Base-by-base conservation (phyloP, 1,140 invertebrate genomes). In the Drosophila triauraria region DNA sequence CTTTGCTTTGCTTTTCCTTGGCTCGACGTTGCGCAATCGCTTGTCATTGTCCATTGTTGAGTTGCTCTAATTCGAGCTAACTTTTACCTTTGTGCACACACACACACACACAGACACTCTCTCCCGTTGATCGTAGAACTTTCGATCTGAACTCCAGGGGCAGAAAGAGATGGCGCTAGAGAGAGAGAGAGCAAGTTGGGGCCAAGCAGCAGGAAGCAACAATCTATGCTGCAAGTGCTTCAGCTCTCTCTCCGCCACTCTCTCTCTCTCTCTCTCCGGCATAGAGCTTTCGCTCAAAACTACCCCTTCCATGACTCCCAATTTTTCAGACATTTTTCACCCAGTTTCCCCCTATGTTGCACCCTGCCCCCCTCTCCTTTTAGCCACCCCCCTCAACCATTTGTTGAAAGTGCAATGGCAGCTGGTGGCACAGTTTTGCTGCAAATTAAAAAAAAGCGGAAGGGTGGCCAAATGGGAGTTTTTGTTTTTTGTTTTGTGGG, bases 11-110 rank as follows among this genome's bases (percentile, higher is more conserved):
- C 59, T 67, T 46, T 59, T 59, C 61, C 59, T 46, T 44, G 13
- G 68, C 58, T 38, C 46, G 64, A 53, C 61, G 80, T 87, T 88
- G 84, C 84, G 84, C 84, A 88, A 88, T 90, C 69, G 80, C 72
- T 42, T 67, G 81, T 64, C 71, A 75, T 75, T 75, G 72, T 75
- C 71, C 72, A 75, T 75, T 75, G 70, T 71, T 58, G 30, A 58
- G 58, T 68, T 63, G 82, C 82, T 82, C 79, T 70, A 82, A 67
- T 87, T 78, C 64, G 70, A 82, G 80, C 82, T 78, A 67, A 83
- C 80, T 83, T 87, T 87, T 87, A 80, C 83, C 84, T 83, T 80
- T 88, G 32, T 40, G 46, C 68, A 72, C 56, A 60, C 20, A 61
- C 60, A 62, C 42, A 81, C 23, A 48, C 32, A 50, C 54, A 27